Evolutionary conservation across 2,888 invertebrate genomes (phyloP).

Genomic region (Selenia dentaria): DNA sequence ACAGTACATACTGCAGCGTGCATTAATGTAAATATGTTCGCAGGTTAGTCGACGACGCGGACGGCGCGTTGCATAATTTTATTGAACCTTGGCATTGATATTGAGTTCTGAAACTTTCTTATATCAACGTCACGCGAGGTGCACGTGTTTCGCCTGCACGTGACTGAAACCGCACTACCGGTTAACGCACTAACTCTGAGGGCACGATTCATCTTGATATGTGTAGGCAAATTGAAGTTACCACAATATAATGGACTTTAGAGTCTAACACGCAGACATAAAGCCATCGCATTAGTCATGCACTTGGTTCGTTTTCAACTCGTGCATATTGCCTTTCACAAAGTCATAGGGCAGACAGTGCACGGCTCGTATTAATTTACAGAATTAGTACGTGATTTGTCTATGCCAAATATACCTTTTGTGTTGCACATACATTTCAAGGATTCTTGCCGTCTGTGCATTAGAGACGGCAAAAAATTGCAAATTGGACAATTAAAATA

Average conservation of each 20-base stretch:
- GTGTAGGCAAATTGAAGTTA: background rate
- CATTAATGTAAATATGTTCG: background rate
- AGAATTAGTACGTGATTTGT: constrained; percentile 21
- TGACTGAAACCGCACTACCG: constrained; percentile 7
- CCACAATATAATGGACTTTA: constrained; percentile 5
- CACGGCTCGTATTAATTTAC: constrained; percentile 21
- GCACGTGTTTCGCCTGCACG: constrained; percentile 6
- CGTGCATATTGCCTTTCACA: constrained; percentile 18
- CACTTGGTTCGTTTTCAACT: background rate
- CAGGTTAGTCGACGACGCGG: background rate
- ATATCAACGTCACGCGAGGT: constrained; percentile 9
- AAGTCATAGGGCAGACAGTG: constrained; percentile 25
- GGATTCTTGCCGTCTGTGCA: constrained; percentile 13
- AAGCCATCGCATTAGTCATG: constrained; percentile 3
- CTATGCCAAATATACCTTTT: constrained; percentile 12
- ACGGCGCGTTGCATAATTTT: constrained; percentile 1
- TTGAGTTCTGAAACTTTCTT: constrained; percentile 17
- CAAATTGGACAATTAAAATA: background rate
- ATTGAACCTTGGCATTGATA: constrained; percentile 14
- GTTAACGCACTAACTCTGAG: constrained; percentile 5
- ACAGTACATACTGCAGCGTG: background rate
- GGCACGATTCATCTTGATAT: constrained; percentile 4
- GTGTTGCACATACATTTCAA: constrained; percentile 13
- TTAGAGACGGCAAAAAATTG: background rate
- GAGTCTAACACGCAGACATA: constrained; percentile 3